A percentile compares a stretch with the other conserved stretches of the same genome.
phyloP scores from a whole-genome alignment of 2,888 invertebrate genomes.

The Agelastica alni region DNA sequence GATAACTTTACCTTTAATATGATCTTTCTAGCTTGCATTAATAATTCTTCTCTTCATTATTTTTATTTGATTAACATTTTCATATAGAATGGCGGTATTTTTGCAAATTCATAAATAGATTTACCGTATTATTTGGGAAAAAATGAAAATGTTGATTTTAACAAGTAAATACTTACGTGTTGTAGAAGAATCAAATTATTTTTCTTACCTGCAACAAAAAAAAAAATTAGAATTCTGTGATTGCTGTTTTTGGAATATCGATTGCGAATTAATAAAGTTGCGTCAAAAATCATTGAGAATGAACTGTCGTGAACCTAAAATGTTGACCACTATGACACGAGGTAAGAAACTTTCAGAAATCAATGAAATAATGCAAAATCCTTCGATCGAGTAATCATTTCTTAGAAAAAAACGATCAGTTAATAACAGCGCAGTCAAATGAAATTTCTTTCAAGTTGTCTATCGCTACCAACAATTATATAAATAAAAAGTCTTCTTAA shows the following conservation, averaged over 20 bases:
- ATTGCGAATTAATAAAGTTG: conserved; percentile 35
- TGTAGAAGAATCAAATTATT: neutral
- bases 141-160: too few relatives aligned
- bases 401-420: conserved; percentile 33
- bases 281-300: conserved; percentile 49
- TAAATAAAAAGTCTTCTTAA: too few relatives aligned
- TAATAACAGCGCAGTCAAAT: too few relatives aligned
- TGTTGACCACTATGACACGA: conserved; percentile 39
- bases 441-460: too few relatives aligned
- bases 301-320: conserved; percentile 45
- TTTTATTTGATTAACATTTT: too few relatives aligned
- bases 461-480: too few relatives aligned
- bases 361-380: conserved; percentile 39
- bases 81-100: too few relatives aligned
- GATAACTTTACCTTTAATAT: too few relatives aligned
- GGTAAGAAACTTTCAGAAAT: conserved; percentile 31
- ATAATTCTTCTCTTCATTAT: too few relatives aligned
- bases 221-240: conserved; percentile 12
- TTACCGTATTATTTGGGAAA: too few relatives aligned
- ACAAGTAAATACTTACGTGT: neutral
- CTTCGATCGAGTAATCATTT: conserved; percentile 35
- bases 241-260: conserved; percentile 2
- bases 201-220: conserved; percentile 16
- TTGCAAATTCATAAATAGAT: too few relatives aligned
- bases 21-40: too few relatives aligned